Conservation (phyloP, 2,888 invertebrate species). For the Lordiphosa andalusiaca region DNA sequence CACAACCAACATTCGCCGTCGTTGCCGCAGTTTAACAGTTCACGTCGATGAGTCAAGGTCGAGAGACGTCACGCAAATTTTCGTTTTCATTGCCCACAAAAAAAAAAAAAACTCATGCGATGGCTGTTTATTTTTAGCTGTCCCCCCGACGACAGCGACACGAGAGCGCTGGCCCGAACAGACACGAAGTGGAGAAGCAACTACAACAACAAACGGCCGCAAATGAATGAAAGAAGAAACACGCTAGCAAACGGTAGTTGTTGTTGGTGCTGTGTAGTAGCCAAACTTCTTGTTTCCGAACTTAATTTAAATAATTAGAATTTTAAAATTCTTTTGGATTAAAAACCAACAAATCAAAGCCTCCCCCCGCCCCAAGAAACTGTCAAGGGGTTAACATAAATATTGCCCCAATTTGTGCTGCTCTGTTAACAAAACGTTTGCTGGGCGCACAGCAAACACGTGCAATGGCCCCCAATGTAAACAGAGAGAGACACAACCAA, state of each 20-base stretch:
- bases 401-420: slow-evolving; percentile 21
- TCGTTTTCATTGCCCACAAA: slow-evolving; percentile 76
- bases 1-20: slow-evolving; percentile 32
- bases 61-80: slow-evolving; percentile 79
- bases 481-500: slow-evolving; percentile 37
- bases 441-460: slow-evolving; percentile 61
- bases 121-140: slow-evolving; percentile 62
- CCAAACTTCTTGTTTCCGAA: too few relatives aligned
- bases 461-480: slow-evolving; percentile 55
- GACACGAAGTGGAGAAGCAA: slow-evolving; percentile 30
- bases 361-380: not conserved
- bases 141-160: slow-evolving; percentile 12
- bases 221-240: slow-evolving; percentile 14
- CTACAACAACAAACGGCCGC: slow-evolving; percentile 3
- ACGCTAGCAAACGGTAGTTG: slow-evolving; percentile 8
- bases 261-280: not conserved
- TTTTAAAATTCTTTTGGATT: too few relatives aligned
- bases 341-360: too few relatives aligned
- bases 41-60: slow-evolving; percentile 80
- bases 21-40: slow-evolving; percentile 77
- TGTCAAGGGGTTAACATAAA: slow-evolving; percentile 24
- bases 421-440: slow-evolving; percentile 43
- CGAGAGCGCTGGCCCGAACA: slow-evolving; percentile 14
- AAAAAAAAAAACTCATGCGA: slow-evolving; percentile 34
- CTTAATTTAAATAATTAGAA: too few relatives aligned